Base-by-base conservation (phyloP, 2,113 vertebrate genomes). In the Collichthys lucidus region DNA sequence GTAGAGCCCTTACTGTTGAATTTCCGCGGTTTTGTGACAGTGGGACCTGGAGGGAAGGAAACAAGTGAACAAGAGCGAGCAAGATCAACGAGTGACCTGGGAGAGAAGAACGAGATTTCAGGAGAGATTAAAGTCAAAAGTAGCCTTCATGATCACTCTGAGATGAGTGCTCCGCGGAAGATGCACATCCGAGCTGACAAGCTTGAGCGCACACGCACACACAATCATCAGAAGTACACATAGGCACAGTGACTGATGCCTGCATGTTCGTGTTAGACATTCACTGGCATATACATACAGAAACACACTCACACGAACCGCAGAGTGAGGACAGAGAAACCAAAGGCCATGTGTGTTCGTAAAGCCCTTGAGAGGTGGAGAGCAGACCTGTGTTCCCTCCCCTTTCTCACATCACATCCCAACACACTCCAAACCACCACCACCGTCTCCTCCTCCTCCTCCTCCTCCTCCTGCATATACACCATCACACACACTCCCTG, bases 121-220 rank as follows among this genome's bases (percentile, higher is more conserved):
- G 79, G 79, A 92, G 63, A 53, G 90, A 93, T 92, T 91, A 89
- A 71, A 91, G 79, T 94, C 87, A 94, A 93, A 91, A 89, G 86
- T 82, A 86, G 83, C 82, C 88, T 92, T 94, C 83, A 87, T 66
- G 74, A 92, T 82, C 76, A 77, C 88, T 79, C 79, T 55, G 77
- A 86, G 80, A 86, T 64, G 75, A 88, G 75, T 19, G 53, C 74
- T 68, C 57, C 20, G 24, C 65, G 24, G 35, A 70, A 86, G 88
- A 93, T 29, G 81, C 84, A 79, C 83, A 91, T 75, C 77, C 56
- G 46, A 88, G 77, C 80, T 91, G 93, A 92, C 92, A 90, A 91
- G 75, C 81, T 71, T 46, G 26, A 14, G 60, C 24, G 26, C 50
- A 63, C 77, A 44, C 44, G 29, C 52, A 53, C 68, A 56, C 44